Evolutionary conservation across 2,888 invertebrate genomes (phyloP).

Genomic region (Chaetogeoica ovagalla): DNA sequence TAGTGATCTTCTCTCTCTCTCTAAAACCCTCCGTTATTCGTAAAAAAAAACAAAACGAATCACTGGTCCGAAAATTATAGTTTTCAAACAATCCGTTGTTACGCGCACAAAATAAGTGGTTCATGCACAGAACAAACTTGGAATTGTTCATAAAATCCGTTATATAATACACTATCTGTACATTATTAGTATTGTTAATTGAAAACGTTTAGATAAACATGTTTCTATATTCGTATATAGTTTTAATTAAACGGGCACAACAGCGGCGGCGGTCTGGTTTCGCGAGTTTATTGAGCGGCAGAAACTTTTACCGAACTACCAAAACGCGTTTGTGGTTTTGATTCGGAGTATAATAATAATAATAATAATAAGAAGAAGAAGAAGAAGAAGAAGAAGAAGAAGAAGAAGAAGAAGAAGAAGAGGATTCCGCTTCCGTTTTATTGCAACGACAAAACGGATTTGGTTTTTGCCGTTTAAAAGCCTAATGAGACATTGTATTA

Average conservation of each 20-base stretch:
- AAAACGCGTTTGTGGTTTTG: background rate
- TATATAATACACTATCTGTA: background rate
- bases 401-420: no score
- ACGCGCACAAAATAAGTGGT: no score
- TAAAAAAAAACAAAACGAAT: no score
- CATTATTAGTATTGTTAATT: background rate
- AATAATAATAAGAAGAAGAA: no score
- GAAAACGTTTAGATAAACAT: background rate
- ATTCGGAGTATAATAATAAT: no score
- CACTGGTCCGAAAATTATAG: no score
- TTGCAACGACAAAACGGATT: background rate
- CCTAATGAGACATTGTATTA: background rate
- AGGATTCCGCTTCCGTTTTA: background rate
- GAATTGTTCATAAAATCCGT: constrained; percentile 8
- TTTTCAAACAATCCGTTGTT: no score
- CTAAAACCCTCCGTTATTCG: no score
- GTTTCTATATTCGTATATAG: background rate
- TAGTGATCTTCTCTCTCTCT: no score
- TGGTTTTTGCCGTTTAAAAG: background rate
- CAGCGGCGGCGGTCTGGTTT: background rate
- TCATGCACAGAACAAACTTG: background rate
- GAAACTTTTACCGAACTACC: constrained; percentile 1
- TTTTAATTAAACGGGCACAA: constrained; percentile 24
- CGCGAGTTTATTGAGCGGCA: background rate
- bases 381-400: no score